Base-by-base conservation (phyloP, 2,113 vertebrate species). In the Gopherus flavomarginatus region DNA sequence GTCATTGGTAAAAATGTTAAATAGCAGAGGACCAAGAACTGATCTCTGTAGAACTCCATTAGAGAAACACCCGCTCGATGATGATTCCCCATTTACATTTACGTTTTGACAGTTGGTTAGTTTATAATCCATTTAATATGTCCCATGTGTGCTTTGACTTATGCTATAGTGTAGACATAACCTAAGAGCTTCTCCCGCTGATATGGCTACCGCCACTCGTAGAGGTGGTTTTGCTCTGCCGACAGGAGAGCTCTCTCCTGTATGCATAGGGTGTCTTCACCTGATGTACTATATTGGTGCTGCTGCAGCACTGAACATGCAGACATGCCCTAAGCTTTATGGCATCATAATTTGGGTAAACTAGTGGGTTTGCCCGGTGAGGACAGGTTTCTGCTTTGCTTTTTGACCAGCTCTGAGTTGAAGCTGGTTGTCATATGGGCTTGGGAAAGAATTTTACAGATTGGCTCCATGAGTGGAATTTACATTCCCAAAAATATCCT, bases 271-370 rank as follows among this genome's bases (percentile, higher is more conserved):
- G 54, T 3, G 24, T 56, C 24, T 56, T 56, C 22, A 56, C 54
- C 54, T 56, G 54, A 56, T 53, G 52, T 52, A 17, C 52, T 52
- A 6, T 17, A 52, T 16, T 52, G 16, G 52, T 54, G 22, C 54
- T 8, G 5, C 21, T 54, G 54, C 21, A 56, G 54, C 54, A 56
- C 54, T 56, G 54, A 26, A 26, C 9, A 10, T 24, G 54, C 9
- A 26, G 24, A 56, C 54, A 57, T 57, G 56, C 24, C 26, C 9
- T 57, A 57, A 57, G 31, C 11, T 79, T 0, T 0, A 5, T 22
- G 13, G 4, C 17, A 75, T 79, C 69, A 72, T 10, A 35, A 3
- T 57, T 89, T 35, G 12, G 19, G 91, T 84, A 0, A 1, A 49
- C 19, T 77, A 77, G 26, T 77, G n/a, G 7, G 53, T 95, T 89